A percentile compares a stretch with the other conserved stretches of the same genome.
phyloP scores from a whole-genome alignment of 64 coral and sea anemone genomes.

The Actinia tenebrosa region DNA sequence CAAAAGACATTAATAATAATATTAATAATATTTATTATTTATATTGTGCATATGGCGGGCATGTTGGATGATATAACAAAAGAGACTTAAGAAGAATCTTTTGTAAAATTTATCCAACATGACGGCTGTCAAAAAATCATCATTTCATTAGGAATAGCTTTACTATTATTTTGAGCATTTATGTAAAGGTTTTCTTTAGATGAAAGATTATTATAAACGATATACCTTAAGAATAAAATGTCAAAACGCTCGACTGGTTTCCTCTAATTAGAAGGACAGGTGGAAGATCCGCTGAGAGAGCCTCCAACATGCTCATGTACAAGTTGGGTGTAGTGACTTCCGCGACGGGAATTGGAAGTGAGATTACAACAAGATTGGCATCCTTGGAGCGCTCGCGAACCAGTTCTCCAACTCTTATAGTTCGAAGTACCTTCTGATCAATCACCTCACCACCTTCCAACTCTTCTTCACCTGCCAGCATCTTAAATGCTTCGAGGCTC shows the following conservation, averaged over 20 bases:
- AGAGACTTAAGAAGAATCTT: too few species aligned
- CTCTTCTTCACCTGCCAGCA: conserved; percentile 40
- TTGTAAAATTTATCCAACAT: too few species aligned
- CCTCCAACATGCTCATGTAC: conserved; percentile 96
- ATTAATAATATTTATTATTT: too few species aligned
- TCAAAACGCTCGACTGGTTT: conserved; percentile 86
- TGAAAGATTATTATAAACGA: background rate
- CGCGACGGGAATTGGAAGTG: conserved; percentile 75
- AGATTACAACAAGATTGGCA: conserved; percentile 72
- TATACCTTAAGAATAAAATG: conserved; percentile 71
- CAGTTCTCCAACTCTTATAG: conserved; percentile 81
- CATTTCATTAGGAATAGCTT: too few species aligned
- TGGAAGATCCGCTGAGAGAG: conserved; percentile 60
- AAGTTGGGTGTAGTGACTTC: conserved; percentile 58
- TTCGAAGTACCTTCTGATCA: conserved; percentile 71
- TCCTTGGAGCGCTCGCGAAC: conserved; percentile 58
- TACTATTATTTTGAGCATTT: background rate
- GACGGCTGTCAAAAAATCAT: too few species aligned
- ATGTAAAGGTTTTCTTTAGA: background rate
- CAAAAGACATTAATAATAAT: too few species aligned
- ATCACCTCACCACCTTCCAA: conserved; percentile 44
- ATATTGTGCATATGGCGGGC: too few species aligned
- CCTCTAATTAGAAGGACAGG: conserved; percentile 76
- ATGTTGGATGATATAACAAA: too few species aligned
- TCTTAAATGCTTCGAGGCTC: conserved; percentile 71